Evolutionary conservation across 2,797 vertebrate species (phyloP).

Genomic region (Dallia pectoralis): DNA sequence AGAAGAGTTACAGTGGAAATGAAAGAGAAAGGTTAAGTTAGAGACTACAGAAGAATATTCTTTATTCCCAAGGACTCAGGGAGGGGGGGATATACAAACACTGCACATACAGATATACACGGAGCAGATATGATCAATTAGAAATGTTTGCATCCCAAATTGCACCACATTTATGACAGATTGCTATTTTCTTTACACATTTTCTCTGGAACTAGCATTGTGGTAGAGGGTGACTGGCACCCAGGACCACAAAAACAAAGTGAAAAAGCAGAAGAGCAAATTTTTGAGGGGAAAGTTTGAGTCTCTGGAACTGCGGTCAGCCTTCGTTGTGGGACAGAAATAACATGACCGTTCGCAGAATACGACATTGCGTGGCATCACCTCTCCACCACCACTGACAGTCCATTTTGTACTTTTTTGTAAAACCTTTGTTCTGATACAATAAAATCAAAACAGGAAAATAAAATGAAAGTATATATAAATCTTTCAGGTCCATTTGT

Average conservation of each 20-base stretch:
- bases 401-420: conserved; percentile 50
- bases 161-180: background rate
- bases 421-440: conserved; percentile 63
- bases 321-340: conserved; percentile 2
- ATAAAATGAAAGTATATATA: conserved; percentile 80
- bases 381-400: conserved; percentile 21
- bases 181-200: conserved; percentile 1
- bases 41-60: conserved; percentile 54
- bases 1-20: background rate
- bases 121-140: conserved; percentile 43
- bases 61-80: conserved; percentile 64
- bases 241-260: background rate
- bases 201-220: conserved; percentile 26
- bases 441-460: conserved; percentile 79
- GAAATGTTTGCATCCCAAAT: background rate
- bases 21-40: conserved; percentile 27
- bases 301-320: conserved; percentile 24
- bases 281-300: conserved; percentile 5
- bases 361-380: background rate
- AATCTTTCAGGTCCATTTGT: conserved; percentile 68
- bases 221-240: background rate
- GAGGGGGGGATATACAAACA: conserved; percentile 65
- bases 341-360: conserved; percentile 10
- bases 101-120: conserved; percentile 73
- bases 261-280: conserved; percentile 1